Evolutionary conservation across 2,797 vertebrate species (phyloP).

Genomic region (Vipera ursinii): DNA sequence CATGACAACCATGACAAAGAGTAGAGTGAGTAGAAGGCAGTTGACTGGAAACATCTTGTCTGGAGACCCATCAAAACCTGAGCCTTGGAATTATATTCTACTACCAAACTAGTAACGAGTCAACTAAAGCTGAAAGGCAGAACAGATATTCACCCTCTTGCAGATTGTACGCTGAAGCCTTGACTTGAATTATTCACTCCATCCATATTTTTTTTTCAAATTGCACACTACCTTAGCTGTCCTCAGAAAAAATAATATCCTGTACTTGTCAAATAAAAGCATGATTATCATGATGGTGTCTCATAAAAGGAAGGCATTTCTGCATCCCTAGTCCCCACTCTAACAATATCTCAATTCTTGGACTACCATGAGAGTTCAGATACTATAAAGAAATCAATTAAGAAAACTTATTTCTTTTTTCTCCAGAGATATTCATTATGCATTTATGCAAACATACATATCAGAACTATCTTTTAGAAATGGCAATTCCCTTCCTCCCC

Average conservation of each 20-base stretch:
- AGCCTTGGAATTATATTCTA: neutral
- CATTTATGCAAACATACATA: conserved; percentile 67
- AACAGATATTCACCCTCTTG: neutral
- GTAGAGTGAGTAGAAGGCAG: neutral
- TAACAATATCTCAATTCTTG: conserved; percentile 20
- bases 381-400: conserved; percentile 47
- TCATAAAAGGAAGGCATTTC: conserved; percentile 36
- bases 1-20: neutral
- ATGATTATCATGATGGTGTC: conserved; percentile 10
- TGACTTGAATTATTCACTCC: conserved; percentile 62
- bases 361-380: conserved; percentile 37
- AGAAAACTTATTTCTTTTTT: conserved; percentile 17
- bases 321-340: conserved; percentile 2
- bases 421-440: conserved; percentile 61
- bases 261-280: conserved; percentile 47
- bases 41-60: neutral
- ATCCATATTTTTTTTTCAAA: conserved; percentile 29
- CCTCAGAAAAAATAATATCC: conserved; percentile 42
- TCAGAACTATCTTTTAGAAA: conserved; percentile 53
- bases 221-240: conserved; percentile 44
- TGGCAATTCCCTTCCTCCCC: too few species aligned
- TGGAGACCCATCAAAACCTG: neutral
- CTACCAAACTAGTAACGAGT: too few species aligned
- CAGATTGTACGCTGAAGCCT: conserved; percentile 36
- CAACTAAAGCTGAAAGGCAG: neutral